Evolutionary conservation across 1,140 invertebrate species (phyloP), one percentile per base, ranked within the genome.

Genomic region (Drosophila sp.): DNA sequence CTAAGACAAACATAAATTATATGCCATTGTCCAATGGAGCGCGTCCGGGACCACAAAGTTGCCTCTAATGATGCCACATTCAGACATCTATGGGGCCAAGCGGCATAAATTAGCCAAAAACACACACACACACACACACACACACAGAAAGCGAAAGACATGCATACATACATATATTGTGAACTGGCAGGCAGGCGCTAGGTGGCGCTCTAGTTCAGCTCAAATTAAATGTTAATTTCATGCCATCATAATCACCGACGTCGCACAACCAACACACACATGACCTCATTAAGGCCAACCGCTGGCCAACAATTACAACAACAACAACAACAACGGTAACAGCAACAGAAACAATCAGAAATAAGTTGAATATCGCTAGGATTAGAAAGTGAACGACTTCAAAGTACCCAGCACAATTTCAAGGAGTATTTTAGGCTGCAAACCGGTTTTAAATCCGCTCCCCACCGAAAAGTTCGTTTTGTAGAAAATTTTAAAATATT

Each of bases 151-250:
- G 53, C 38, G 21, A 34, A 11, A 51, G 48, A 27, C 59, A 6
- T 8, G 4, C 25, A 32, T 25, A 32, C n/a, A n/a, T 34, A 38
- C 18, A 62, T 7, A 63, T 14, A 41, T 14, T 16, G 18, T 18
- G 32, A 32, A n/a, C n/a, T n/a, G 8, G 43, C 27, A 43, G 25
- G 48, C 27, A 53, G 64, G 51, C 74, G 69, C 73, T 74, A 86
- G 78, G 66, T 81, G 81, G 61, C 80, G 75, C 69, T 63, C 72
- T 74, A 78, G 67, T 80, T 86, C 81, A 78, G 77, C 82, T 87
- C 83, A 87, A 87, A 87, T 87, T 87, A 87, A 87, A 87, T 87
- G 82, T 87, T 87, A 89, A 87, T 87, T 87, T 87, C 82, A 87
- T 87, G 82, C 83, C 82, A 87, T 87, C 82, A 87, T 87, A 87